A percentile compares a stretch with the other conserved stretches of the same genome.
phyloP scores from a whole-genome alignment of 2,113 vertebrate genomes.

The Procavia capensis region DNA sequence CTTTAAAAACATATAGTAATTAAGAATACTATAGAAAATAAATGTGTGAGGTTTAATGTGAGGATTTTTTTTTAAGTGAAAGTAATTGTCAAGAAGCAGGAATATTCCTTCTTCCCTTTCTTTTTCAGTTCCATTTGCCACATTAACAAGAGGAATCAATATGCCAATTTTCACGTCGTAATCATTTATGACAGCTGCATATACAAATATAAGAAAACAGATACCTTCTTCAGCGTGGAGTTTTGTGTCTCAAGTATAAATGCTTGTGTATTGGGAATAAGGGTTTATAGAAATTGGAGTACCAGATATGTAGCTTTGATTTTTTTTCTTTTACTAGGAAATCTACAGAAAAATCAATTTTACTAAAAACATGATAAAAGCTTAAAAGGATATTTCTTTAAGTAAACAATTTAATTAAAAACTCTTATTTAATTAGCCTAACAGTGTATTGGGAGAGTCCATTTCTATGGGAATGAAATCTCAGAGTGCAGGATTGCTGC shows the following conservation, averaged over 20 bases:
- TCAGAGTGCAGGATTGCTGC: not conserved
- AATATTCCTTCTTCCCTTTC: not conserved
- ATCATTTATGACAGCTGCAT: not conserved
- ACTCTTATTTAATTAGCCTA: not conserved
- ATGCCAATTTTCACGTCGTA: not conserved
- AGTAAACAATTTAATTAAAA: not conserved
- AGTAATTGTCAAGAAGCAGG: slow-evolving; percentile 8
- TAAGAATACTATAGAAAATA: not conserved
- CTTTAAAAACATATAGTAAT: not conserved
- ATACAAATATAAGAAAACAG: not conserved
- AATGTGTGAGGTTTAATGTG: not conserved
- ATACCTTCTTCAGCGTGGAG: not conserved
- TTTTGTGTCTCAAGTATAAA: slow-evolving; percentile 34
- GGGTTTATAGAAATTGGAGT: slow-evolving; percentile 2
- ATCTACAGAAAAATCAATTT: not conserved
- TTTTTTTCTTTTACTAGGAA: not conserved
- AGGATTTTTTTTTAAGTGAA: not conserved
- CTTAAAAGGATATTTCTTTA: not conserved
- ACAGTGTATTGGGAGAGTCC: not conserved
- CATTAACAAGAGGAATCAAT: not conserved
- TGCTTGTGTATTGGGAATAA: not conserved
- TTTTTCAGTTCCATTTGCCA: not conserved
- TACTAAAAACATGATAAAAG: not conserved
- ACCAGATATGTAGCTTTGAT: not conserved
- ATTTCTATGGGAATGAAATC: not conserved